Percentiles rank a stretch among this genome's conserved stretches.
These are phyloP conservation scores for Dasypus novemcinctus DNA, from an alignment of 2,113 vertebrate species.

Conservation along the genomic window DNA sequence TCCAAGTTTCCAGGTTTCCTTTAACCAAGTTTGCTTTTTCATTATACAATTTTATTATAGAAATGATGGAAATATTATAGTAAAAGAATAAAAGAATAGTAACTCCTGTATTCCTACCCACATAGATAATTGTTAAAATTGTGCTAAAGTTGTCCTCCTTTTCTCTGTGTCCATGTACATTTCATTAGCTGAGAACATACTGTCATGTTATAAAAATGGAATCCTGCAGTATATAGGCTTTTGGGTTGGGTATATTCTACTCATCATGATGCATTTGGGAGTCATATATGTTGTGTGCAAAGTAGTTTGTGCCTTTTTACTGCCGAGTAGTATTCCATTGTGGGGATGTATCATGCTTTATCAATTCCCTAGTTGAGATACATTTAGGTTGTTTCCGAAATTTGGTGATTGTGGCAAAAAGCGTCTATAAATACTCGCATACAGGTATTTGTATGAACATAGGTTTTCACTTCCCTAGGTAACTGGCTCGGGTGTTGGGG, in stretches of 20 bases:
- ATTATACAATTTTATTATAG: not conserved
- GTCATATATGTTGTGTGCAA: not conserved
- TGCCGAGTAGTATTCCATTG: not conserved
- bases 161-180: not conserved
- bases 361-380: not conserved
- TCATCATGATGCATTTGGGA: not conserved
- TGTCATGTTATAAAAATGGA: not conserved
- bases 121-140: not conserved
- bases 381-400: not conserved
- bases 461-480: not conserved
- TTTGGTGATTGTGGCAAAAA: not conserved
- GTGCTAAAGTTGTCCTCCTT: not conserved
- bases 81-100: not conserved
- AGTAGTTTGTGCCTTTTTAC: not conserved
- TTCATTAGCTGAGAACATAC: not conserved
- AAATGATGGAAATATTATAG: conserved; percentile 18
- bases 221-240: not conserved
- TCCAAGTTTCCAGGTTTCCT: not conserved
- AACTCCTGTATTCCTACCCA: not conserved
- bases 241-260: not conserved
- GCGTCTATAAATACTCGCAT: not conserved
- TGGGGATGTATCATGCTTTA: not conserved
- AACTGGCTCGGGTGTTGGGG: not conserved
- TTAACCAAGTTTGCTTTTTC: not conserved
- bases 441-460: not conserved